Conservation (phyloP, 2,113 vertebrate species). For the Erinaceus europaeus region DNA sequence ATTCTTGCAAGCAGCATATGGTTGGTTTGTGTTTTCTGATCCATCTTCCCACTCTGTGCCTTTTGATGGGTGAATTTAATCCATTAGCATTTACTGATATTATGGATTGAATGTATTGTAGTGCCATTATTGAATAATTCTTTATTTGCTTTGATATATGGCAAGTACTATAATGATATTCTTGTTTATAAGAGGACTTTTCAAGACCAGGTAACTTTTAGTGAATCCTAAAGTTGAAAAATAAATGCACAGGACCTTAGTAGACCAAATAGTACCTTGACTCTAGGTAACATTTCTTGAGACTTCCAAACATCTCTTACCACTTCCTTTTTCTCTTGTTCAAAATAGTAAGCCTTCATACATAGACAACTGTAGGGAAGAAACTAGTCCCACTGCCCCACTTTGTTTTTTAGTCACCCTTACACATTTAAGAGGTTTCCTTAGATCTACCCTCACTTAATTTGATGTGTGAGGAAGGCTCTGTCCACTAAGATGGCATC, state of each 20-base stretch:
- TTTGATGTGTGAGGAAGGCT: neutral
- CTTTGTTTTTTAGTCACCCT: neutral
- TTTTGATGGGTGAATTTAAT: too few relatives aligned
- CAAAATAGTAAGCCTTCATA: neutral
- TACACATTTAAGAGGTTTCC: neutral
- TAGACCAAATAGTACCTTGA: neutral
- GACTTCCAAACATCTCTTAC: neutral
- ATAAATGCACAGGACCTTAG: neutral
- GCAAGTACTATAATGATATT: too few relatives aligned
- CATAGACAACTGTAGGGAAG: neutral
- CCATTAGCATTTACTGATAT: too few relatives aligned
- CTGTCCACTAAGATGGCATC: neutral
- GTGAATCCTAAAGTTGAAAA: neutral
- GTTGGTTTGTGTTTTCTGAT: too few relatives aligned
- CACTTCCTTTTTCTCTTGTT: neutral
- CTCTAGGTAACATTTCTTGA: neutral
- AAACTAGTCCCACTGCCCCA: neutral
- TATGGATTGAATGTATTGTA: too few relatives aligned
- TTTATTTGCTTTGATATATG: too few relatives aligned
- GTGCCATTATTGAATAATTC: too few relatives aligned
- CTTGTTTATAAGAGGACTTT: too few relatives aligned
- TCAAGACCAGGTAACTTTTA: neutral
- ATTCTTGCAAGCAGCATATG: too few relatives aligned
- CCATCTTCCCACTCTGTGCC: too few relatives aligned
- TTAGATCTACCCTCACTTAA: neutral